phyloP scores from a whole-genome alignment of 2,888 invertebrate genomes.

The Caenorhabditis drosophilae region DNA sequence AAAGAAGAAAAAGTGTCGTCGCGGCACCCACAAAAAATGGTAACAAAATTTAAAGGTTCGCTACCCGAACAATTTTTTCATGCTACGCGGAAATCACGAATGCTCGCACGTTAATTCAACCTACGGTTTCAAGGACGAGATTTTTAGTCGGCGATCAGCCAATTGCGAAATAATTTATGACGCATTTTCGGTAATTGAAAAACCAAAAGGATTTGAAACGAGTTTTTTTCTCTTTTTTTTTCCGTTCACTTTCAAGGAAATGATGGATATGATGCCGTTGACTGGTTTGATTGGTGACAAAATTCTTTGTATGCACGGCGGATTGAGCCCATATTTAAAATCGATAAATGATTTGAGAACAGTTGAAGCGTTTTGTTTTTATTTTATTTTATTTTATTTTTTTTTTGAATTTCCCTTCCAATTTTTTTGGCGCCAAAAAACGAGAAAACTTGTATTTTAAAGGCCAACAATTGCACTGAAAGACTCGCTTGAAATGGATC shows the following conservation, averaged over 20 bases:
- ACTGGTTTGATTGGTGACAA: slow-evolving; percentile 71
- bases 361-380: slow-evolving; percentile 4
- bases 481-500: slow-evolving; percentile 42
- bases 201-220: slow-evolving; percentile 2
- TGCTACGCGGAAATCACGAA: slow-evolving; percentile 60
- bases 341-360: slow-evolving; percentile 33
- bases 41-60: too few species aligned
- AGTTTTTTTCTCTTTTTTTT: slow-evolving; percentile 8
- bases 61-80: slow-evolving; percentile 54
- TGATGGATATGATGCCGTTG: slow-evolving; percentile 74
- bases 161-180: slow-evolving; percentile 4
- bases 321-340: slow-evolving; percentile 37
- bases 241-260: slow-evolving; percentile 26
- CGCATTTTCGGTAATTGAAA: slow-evolving; percentile 14
- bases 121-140: slow-evolving; percentile 54
- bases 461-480: slow-evolving; percentile 18
- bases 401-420: background rate
- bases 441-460: slow-evolving; percentile 8
- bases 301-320: slow-evolving; percentile 71
- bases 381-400: slow-evolving; percentile 2
- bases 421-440: too few species aligned
- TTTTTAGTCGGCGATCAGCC: slow-evolving; percentile 12
- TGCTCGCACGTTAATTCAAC: slow-evolving; percentile 37
- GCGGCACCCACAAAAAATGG: too few species aligned
- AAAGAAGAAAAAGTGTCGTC: too few species aligned